A percentile compares a stretch with the other conserved stretches of the same genome.
phyloP scores from a whole-genome alignment of 2,797 vertebrate genomes.

The Oophaga sylvatica region DNA sequence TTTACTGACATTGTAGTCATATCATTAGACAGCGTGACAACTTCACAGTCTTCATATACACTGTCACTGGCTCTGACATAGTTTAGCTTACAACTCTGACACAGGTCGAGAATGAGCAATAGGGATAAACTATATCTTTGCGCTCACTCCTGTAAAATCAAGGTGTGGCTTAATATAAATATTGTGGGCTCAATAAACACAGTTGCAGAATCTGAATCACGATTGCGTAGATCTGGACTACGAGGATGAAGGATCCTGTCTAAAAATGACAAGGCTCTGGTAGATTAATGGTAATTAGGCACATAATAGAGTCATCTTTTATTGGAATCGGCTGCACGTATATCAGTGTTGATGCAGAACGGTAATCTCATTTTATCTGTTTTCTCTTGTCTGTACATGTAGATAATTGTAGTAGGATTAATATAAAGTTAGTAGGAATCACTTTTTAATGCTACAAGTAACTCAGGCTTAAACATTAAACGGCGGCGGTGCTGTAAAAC shows the following conservation, averaged over 20 bases:
- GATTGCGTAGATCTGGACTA: neutral
- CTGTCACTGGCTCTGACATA: neutral
- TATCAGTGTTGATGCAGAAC: neutral
- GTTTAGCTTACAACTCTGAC: neutral
- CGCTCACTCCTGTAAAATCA: neutral
- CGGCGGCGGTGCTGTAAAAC: neutral
- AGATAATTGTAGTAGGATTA: neutral
- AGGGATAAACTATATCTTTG: neutral
- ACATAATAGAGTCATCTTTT: neutral
- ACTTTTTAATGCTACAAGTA: no score
- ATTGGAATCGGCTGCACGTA: neutral
- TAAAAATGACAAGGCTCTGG: neutral
- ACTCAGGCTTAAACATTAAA: neutral
- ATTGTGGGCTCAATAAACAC: neutral
- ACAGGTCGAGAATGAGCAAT: neutral
- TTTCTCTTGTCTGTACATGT: neutral
- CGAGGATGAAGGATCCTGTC: neutral
- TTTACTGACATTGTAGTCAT: no score
- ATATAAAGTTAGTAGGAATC: neutral
- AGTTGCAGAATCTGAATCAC: neutral
- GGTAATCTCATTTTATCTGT: neutral
- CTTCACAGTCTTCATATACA: neutral
- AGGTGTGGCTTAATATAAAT: neutral
- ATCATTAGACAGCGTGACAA: no score
- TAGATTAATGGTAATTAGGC: neutral